Evolutionary conservation across 2,797 vertebrate genomes (phyloP), one percentile per base, ranked within the genome.

Genomic region (Rhinogobio ventralis): DNA sequence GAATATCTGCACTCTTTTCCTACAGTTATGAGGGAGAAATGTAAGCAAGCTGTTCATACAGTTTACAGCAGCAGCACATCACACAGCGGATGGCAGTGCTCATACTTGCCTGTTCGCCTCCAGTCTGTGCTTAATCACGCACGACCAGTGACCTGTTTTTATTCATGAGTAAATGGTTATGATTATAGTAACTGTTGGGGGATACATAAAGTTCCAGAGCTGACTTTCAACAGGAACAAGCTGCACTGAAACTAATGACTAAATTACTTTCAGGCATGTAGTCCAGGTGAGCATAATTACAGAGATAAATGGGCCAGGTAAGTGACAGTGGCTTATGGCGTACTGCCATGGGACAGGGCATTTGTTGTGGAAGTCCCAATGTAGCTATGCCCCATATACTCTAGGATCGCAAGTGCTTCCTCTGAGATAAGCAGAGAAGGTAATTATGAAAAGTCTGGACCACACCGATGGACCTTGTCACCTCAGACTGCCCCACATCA

Each of bases 231-330:
- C 71, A 85, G 15, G 49, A 67, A 76, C 69, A 62, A 82, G 33
- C 28, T 51, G 66, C 64, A 39, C 14, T 72, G 39, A 57, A 81
- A 62, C 39, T 84, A 86, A 87, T 62, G 88, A 87, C 77, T 85
- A 87, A 87, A 85, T 87, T 87, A 82, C 73, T 87, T 62, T 72
- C 64, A 89, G 80, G 75, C 71, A 74, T 72, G 81, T 53, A 77
- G 80, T 75, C 83, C 81, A 87, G 84, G 84, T 89, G 84, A 87
- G 77, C 67, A 87, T 84, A 86, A 81, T 87, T 89, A 81, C 84
- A 87, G 84, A 85, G 86, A 87, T 87, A 89, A 87, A 87, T 87
- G 81, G 85, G 81, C 72, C 77, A 87, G 66, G 83, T 85, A 87
- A 77, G 83, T 86, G 83, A 83, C 83, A 83, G 36, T 85, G 77